A percentile compares a stretch with the other conserved stretches of the same genome.
These are phyloP conservation scores for Sinodicranocentrus sp. DNA, from an alignment of 2,888 invertebrate genomes.

Conservation along the genomic window DNA sequence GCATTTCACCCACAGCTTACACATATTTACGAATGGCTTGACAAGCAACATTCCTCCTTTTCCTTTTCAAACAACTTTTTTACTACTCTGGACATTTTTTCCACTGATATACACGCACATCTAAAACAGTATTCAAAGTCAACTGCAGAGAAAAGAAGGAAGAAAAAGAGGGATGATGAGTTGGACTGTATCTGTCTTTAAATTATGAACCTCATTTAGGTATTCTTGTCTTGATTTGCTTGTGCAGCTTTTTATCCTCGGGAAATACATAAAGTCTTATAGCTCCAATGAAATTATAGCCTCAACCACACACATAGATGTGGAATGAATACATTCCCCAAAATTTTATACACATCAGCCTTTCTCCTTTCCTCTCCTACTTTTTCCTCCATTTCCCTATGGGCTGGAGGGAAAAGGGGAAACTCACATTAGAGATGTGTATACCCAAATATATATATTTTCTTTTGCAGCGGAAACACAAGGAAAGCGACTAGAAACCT, in stretches of 20 bases:
- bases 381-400: constrained; percentile 51
- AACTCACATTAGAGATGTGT: no score
- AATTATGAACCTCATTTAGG: constrained; percentile 67
- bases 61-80: no score
- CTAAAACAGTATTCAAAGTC: constrained; percentile 42
- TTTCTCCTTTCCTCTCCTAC: constrained; percentile 47
- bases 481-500: no score
- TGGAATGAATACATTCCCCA: neutral
- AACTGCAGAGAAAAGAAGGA: constrained; percentile 15
- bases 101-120: no score
- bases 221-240: constrained; percentile 69
- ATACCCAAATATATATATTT: no score
- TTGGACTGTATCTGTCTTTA: constrained; percentile 64
- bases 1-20: neutral
- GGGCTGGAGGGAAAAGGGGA: constrained; percentile 43
- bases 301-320: constrained; percentile 16
- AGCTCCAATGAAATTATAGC: no score
- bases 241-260: constrained; percentile 42
- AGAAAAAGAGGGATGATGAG: constrained; percentile 53
- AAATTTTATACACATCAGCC: neutral
- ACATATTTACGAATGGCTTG: no score
- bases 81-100: no score
- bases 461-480: no score
- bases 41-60: no score
- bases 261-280: neutral